phyloP scores from a whole-genome alignment of 2,797 vertebrate genomes.

The Sitta carolinensis region DNA sequence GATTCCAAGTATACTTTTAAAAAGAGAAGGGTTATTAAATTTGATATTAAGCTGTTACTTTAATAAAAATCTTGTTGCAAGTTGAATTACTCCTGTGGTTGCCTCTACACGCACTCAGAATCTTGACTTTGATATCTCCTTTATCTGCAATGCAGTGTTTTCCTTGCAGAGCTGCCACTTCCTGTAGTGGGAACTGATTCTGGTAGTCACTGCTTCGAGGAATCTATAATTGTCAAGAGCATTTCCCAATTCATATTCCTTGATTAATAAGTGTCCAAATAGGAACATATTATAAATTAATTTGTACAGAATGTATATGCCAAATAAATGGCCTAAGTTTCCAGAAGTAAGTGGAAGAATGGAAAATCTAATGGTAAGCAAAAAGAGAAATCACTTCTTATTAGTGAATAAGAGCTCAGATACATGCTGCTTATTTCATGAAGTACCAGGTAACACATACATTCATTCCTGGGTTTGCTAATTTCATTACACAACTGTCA shows the following conservation, averaged over 20 bases:
- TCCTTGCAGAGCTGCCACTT: not conserved
- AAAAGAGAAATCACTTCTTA: not conserved
- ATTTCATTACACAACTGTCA: not conserved
- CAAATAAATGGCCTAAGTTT: not conserved
- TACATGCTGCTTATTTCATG: not conserved
- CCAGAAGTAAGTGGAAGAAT: not conserved
- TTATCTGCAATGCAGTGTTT: conserved; percentile 29
- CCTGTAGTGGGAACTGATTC: not conserved
- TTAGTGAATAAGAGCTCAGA: not conserved
- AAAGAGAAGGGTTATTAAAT: not conserved
- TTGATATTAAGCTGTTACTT: not conserved
- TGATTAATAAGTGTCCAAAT: not conserved
- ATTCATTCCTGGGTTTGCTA: not conserved
- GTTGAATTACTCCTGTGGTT: not conserved
- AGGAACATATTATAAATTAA: not conserved
- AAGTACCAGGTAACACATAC: not conserved
- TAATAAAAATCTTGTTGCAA: not conserved
- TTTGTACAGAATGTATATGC: not conserved
- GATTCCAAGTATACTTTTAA: not conserved
- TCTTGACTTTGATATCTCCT: not conserved
- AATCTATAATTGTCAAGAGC: not conserved
- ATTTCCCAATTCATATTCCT: not conserved
- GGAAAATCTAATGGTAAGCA: not conserved
- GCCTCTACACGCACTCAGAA: not conserved
- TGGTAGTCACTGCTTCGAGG: not conserved